A percentile compares a stretch with the other conserved stretches of the same genome.
Evolutionary conservation across 1,140 invertebrate species (phyloP).

Genomic region (Pygmarrhopalites habei): DNA sequence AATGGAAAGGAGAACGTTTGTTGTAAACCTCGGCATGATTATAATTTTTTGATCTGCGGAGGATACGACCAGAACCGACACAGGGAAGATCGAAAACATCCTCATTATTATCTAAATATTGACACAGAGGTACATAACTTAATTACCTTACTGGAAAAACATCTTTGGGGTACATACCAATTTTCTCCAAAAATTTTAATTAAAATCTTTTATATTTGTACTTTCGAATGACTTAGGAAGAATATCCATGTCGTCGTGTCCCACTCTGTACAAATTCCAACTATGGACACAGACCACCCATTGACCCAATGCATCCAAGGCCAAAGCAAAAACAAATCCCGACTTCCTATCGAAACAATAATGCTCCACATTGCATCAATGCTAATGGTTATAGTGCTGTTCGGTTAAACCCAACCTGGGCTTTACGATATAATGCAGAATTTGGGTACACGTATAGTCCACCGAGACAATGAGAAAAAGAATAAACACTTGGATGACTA

Average conservation of each 20-base stretch:
- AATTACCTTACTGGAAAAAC: too few relatives aligned
- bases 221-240: constrained; percentile 36
- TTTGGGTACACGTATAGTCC: constrained; percentile 37
- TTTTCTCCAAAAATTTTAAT: too few relatives aligned
- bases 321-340: constrained; percentile 12
- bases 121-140: constrained; percentile 35
- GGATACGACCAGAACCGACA: constrained; percentile 32
- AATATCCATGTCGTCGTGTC: constrained; percentile 35
- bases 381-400: constrained; percentile 33
- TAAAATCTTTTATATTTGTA: too few relatives aligned
- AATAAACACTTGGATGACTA: too few relatives aligned
- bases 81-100: constrained; percentile 35
- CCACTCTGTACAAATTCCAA: constrained; percentile 30
- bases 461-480: constrained; percentile 25
- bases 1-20: constrained; percentile 36
- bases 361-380: constrained; percentile 25
- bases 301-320: constrained; percentile 18
- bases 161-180: too few relatives aligned
- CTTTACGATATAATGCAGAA: constrained; percentile 23
- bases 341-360: constrained; percentile 25
- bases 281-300: constrained; percentile 34
- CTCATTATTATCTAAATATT: constrained; percentile 32
- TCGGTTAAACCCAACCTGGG: constrained; percentile 22
- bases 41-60: constrained; percentile 32
- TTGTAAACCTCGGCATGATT: constrained; percentile 36